Base-by-base conservation (phyloP, 2,113 vertebrate genomes). In the Ovis aries region DNA sequence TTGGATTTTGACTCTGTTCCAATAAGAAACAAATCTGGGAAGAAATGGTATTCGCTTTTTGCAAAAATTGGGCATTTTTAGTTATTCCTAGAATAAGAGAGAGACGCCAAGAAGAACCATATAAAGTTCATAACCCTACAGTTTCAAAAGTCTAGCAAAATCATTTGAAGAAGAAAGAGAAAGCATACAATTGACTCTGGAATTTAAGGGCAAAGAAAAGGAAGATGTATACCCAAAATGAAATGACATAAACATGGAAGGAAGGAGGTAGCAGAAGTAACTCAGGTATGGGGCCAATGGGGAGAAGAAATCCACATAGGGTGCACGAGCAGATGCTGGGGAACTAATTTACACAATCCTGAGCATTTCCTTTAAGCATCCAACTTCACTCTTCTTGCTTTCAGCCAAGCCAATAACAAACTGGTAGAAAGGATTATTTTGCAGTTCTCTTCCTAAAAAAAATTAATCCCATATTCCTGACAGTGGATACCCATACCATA, bases 1-100 rank as follows among this genome's bases (percentile, higher is more conserved):
- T 97, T 98, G 94, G 55, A 31, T 90, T 95, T 91, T 92, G 48
- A 71, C 77, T 98, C 88, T 88, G 57, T 13, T 93, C 53, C 40
- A 93, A 31, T 45, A 96, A 91, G 59, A 96, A 98, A 94, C 29
- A 96, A 97, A 96, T 96, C 36, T 97, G 43, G 52, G 40, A 96
- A 88, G n/a, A 96, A 95, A 8, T 48, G 9, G 8, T 77, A 62
- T 96, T 88, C 74, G 91, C 36, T 59, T 91, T 96, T 85, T 50
- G 7, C 21, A 91, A 53, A 95, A 93, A 88, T 0, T 57, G 31
- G 12, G 16, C 27, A 82, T 93, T 88, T 89, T 78, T 31, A 55
- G 36, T 67, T 85, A 86, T 60, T 96, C 33, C 71, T 80, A 85
- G 7, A 95, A 85, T 14, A 92, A 91, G 23, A 82, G 71, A 55